These are phyloP conservation scores for Xyrichtys novacula DNA, from an alignment of 2,797 vertebrate species.

Conservation along the genomic window DNA sequence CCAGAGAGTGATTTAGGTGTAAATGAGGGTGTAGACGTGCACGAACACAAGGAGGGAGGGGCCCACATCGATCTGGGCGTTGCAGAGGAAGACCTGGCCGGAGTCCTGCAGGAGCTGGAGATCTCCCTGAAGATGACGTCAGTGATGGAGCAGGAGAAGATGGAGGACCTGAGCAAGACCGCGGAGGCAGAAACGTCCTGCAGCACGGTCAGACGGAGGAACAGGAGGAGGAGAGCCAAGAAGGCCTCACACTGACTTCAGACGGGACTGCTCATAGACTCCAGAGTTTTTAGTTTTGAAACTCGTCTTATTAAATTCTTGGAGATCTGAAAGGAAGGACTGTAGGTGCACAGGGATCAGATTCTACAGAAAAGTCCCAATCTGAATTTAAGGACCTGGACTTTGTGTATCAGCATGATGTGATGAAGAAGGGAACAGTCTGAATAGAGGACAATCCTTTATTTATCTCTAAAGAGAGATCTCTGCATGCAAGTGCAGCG, in stretches of 20 bases:
- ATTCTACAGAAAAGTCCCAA: no score
- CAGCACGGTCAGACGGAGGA: conserved; percentile 65
- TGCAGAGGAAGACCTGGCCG: conserved; percentile 71
- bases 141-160: conserved; percentile 58
- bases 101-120: conserved; percentile 78
- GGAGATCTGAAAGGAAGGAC: no score
- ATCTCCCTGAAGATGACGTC: conserved; percentile 56
- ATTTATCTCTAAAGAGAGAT: no score
- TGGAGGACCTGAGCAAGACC: conserved; percentile 25
- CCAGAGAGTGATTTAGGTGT: conserved; percentile 18
- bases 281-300: neutral
- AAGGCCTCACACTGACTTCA: conserved; percentile 54
- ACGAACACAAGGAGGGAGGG: conserved; percentile 70
- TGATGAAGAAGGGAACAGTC: no score
- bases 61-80: conserved; percentile 21
- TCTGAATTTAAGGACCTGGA: no score
- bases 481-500: no score
- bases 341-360: no score
- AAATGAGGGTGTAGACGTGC: conserved; percentile 54
- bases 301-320: neutral
- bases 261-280: neutral
- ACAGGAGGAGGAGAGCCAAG: conserved; percentile 65
- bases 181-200: conserved; percentile 20
- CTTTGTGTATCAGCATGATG: no score
- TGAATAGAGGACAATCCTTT: no score